Evolutionary conservation across 2,797 vertebrate genomes (phyloP).

Genomic region (Cyprinodon diabolis): DNA sequence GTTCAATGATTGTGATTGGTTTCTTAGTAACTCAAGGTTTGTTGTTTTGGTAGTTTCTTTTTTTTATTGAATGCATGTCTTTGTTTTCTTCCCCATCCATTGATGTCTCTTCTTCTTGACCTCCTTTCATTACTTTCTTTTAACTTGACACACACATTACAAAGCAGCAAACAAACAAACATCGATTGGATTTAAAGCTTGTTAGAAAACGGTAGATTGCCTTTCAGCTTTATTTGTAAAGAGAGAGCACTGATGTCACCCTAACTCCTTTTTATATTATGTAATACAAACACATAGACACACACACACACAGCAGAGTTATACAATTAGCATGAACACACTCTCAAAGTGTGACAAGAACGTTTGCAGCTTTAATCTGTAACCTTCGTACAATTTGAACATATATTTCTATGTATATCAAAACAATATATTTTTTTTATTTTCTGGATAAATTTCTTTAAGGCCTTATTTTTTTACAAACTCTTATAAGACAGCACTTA

Average conservation of each 20-base stretch:
- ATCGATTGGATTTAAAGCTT: conserved; percentile 48
- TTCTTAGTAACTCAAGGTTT: not conserved
- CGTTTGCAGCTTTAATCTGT: conserved; percentile 7
- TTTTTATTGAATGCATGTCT: not conserved
- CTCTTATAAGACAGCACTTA: no score
- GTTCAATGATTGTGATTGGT: no score
- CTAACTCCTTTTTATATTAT: conserved; percentile 49
- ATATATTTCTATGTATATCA: not conserved
- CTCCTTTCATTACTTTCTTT: conserved; percentile 21
- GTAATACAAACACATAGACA: conserved; percentile 29
- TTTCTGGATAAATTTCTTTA: not conserved
- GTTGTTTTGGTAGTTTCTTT: not conserved
- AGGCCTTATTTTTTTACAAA: not conserved
- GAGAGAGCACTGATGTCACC: conserved; percentile 61
- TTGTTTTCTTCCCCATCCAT: not conserved
- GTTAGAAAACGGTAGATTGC: conserved; percentile 51
- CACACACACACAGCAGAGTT: conserved; percentile 23
- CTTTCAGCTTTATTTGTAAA: conserved; percentile 58
- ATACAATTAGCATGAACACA: conserved; percentile 30
- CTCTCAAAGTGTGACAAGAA: conserved; percentile 14
- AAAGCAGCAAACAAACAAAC: conserved; percentile 43
- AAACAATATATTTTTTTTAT: not conserved
- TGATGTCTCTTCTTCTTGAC: not conserved
- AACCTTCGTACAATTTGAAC: not conserved
- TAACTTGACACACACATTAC: conserved; percentile 9